These are phyloP conservation scores for Yponomeuta malinellus DNA, from an alignment of 2,888 invertebrate genomes.

Conservation along the genomic window DNA sequence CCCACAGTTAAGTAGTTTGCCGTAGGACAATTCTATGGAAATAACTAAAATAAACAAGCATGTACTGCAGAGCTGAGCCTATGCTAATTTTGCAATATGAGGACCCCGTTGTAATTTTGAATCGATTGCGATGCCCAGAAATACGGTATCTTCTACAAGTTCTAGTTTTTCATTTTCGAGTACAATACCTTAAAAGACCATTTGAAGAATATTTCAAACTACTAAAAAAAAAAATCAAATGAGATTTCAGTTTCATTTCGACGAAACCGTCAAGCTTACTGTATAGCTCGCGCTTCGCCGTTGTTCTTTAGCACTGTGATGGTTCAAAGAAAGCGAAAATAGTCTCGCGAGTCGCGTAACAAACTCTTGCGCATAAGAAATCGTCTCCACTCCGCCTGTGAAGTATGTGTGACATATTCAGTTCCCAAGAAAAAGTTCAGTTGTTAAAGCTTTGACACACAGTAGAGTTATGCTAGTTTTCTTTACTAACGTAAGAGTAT, in stretches of 20 bases:
- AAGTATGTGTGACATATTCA: not conserved
- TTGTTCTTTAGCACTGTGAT: not conserved
- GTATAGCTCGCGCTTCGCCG: not conserved
- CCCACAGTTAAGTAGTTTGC: too few species aligned
- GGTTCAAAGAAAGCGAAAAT: not conserved
- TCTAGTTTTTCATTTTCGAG: too few species aligned
- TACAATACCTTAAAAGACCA: not conserved
- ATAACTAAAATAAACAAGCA: too few species aligned
- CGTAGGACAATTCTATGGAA: too few species aligned
- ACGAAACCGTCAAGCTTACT: not conserved
- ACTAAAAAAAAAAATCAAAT: not conserved
- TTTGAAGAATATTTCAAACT: not conserved
- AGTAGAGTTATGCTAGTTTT: too few species aligned
- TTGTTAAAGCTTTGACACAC: not conserved
- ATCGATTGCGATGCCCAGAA: too few species aligned
- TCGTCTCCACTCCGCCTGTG: not conserved
- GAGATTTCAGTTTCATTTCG: not conserved
- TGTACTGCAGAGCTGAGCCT: too few species aligned
- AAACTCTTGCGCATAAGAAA: not conserved
- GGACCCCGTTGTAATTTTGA: too few species aligned
- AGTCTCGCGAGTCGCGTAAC: not conserved
- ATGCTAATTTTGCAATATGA: too few species aligned
- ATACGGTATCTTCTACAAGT: too few species aligned
- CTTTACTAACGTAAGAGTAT: too few species aligned
- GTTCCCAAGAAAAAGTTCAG: not conserved